Evolutionary conservation across 1,140 invertebrate species (phyloP).

Genomic region (Globodera rostochiensis): DNA sequence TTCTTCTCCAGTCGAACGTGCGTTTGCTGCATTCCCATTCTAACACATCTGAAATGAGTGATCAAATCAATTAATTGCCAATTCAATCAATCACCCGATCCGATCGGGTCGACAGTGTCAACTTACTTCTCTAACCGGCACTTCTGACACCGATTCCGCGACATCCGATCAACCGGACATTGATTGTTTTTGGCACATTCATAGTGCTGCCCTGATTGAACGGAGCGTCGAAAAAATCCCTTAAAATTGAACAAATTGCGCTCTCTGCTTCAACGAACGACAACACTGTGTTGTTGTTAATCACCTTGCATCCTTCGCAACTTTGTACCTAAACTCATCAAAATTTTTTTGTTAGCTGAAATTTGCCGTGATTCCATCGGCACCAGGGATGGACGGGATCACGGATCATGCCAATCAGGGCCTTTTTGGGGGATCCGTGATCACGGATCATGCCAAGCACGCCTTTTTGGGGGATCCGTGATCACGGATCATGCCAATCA

Average conservation of each 20-base stretch:
- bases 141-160: constrained; percentile 40
- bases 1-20: constrained; percentile 35
- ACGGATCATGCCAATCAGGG: too few relatives aligned
- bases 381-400: too few relatives aligned
- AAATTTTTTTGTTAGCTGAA: too few relatives aligned
- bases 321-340: constrained; percentile 5
- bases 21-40: constrained; percentile 29
- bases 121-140: constrained; percentile 45
- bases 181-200: constrained; percentile 32
- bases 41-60: constrained; percentile 1
- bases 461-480: too few relatives aligned
- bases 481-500: too few relatives aligned
- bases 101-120: neutral
- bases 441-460: too few relatives aligned
- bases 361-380: too few relatives aligned
- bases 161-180: constrained; percentile 32
- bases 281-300: neutral
- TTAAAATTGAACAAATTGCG: neutral
- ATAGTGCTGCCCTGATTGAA: constrained; percentile 31
- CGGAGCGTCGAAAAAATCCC: constrained; percentile 45
- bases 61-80: too few relatives aligned
- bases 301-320: constrained; percentile 28
- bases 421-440: too few relatives aligned
- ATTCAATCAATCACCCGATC: neutral
- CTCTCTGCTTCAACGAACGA: neutral